Evolutionary conservation across 2,113 vertebrate species (phyloP).

Genomic region (Arizona elegans): DNA sequence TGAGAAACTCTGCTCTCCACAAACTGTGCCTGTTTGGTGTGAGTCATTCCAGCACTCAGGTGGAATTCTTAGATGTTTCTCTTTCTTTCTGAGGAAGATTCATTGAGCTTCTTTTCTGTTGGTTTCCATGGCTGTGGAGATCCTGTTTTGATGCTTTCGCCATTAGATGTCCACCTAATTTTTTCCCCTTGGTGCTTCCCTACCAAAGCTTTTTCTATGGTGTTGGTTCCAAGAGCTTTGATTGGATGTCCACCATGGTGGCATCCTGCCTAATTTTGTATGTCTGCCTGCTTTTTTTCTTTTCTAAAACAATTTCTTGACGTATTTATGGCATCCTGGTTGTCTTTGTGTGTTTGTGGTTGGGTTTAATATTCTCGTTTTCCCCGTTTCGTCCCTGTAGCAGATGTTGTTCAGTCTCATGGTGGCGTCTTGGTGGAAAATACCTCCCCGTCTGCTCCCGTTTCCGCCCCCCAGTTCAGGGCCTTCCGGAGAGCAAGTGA

Average conservation of each 20-base stretch:
- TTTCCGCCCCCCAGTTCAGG: constrained; percentile 80
- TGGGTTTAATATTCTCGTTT: constrained; percentile 76
- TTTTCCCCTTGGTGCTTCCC: constrained; percentile 46
- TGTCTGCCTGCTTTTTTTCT: constrained; percentile 15
- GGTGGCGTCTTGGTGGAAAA: constrained; percentile 90
- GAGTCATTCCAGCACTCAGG: constrained; percentile 40
- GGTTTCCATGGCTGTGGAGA: constrained; percentile 30
- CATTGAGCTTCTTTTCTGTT: constrained; percentile 26
- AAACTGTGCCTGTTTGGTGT: constrained; percentile 30
- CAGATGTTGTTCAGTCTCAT: constrained; percentile 94
- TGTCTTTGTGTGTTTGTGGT: constrained; percentile 57
- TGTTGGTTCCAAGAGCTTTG: constrained; percentile 35
- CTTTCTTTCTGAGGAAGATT: constrained; percentile 30
- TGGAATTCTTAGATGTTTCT: constrained; percentile 34
- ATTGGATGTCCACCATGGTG: constrained; percentile 36
- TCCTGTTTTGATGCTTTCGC: constrained; percentile 45
- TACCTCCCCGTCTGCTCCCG: constrained; percentile 85
- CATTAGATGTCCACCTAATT: constrained; percentile 51
- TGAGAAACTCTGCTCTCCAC: not conserved
- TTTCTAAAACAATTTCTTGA: not conserved
- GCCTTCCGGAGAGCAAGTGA: constrained; percentile 93
- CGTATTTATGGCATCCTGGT: constrained; percentile 46
- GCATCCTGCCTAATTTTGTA: constrained; percentile 13
- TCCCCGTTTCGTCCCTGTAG: constrained; percentile 88
- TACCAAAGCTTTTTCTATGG: constrained; percentile 10